These are phyloP conservation scores for Ptilorrhoa leucosticta DNA, from an alignment of 2,113 vertebrate species.

Conservation along the genomic window DNA sequence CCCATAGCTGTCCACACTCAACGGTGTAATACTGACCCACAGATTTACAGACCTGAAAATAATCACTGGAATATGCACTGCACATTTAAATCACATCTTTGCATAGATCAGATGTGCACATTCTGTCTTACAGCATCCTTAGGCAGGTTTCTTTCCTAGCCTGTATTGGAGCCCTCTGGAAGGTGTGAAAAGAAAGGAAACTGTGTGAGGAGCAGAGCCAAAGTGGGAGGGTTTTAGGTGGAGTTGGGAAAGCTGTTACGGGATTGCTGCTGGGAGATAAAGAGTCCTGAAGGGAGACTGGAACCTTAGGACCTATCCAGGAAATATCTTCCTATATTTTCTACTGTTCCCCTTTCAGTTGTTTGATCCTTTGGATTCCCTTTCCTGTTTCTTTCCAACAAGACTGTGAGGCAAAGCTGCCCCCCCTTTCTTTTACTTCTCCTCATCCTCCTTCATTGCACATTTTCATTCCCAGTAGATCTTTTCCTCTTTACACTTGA, in stretches of 20 bases:
- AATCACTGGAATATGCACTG: not conserved
- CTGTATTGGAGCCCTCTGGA: not conserved
- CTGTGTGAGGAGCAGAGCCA: not conserved
- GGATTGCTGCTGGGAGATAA: not conserved
- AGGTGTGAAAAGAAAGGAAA: not conserved
- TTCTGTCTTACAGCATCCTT: not conserved
- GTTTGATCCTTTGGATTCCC: not conserved
- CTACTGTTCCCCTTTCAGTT: not conserved
- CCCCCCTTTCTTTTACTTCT: not conserved
- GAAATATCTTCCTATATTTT: not conserved
- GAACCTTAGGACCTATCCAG: not conserved
- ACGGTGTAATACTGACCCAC: not conserved
- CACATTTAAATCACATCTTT: not conserved
- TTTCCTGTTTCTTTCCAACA: not conserved
- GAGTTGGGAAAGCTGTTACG: not conserved
- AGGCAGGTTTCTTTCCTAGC: not conserved
- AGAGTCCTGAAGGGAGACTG: not conserved
- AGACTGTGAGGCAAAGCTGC: not conserved
- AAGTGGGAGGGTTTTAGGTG: not conserved
- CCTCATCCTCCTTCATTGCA: not conserved
- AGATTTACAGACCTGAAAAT: not conserved
- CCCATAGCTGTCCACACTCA: not conserved
- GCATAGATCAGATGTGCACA: not conserved
- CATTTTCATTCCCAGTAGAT: not conserved
- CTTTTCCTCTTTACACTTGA: not conserved